Conservation (phyloP, 2,113 vertebrate species). For the Epinephelus fuscoguttatus region DNA sequence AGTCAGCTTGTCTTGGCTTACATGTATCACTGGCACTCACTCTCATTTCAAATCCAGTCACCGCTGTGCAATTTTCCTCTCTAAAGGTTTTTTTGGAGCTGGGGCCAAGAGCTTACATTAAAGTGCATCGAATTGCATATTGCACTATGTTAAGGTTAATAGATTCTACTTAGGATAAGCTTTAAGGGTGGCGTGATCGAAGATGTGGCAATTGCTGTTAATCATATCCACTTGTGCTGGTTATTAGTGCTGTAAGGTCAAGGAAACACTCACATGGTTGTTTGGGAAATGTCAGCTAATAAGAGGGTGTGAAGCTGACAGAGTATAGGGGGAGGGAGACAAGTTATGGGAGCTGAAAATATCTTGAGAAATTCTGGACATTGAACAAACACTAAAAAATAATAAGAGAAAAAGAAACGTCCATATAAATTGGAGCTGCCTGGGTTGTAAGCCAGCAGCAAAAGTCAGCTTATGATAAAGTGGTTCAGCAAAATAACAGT, state of each 20-base stretch:
- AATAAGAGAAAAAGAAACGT: no score
- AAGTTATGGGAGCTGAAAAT: no score
- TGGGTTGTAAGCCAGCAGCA: no score
- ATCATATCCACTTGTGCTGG: conserved; percentile 20
- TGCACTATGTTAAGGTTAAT: conserved; percentile 51
- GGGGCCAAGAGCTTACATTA: conserved; percentile 50
- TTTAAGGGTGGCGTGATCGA: not conserved
- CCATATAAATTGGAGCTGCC: no score
- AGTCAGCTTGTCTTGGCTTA: conserved; percentile 57
- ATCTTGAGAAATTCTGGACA: no score
- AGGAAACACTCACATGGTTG: not conserved
- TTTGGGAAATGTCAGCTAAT: conserved; percentile 19
- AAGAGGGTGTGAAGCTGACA: not conserved
- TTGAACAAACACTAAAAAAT: no score
- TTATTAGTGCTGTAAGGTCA: conserved; percentile 26
- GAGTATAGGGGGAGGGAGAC: not conserved
- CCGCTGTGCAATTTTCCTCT: conserved; percentile 32
- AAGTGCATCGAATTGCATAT: conserved; percentile 26
- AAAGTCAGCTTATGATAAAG: no score
- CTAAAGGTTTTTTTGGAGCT: conserved; percentile 7
- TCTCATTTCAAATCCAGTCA: conserved; percentile 24
- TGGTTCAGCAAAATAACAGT: no score
- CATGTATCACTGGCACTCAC: conserved; percentile 51
- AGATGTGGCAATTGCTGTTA: conserved; percentile 40
- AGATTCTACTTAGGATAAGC: conserved; percentile 42